These are phyloP conservation scores for Leucania comma DNA, from an alignment of 2,888 invertebrate species.

Conservation along the genomic window DNA sequence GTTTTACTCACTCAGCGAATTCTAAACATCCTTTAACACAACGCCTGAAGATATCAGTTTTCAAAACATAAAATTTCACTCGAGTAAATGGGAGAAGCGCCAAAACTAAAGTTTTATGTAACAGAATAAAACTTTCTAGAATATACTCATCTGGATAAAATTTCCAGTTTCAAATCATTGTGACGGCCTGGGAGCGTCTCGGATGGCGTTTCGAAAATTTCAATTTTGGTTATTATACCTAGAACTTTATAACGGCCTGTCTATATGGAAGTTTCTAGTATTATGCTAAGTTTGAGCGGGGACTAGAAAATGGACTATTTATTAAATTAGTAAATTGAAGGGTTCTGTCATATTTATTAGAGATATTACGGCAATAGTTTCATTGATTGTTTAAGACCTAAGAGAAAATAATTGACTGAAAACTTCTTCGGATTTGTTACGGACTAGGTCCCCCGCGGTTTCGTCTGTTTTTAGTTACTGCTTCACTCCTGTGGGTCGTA, in stretches of 20 bases:
- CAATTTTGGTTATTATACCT: constrained; percentile 47
- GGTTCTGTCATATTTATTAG: not conserved
- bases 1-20: constrained; percentile 33
- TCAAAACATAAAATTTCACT: constrained; percentile 69
- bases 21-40: constrained; percentile 39
- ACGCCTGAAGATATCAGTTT: constrained; percentile 54
- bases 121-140: constrained; percentile 65
- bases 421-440: too few relatives aligned
- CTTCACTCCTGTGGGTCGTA: too few relatives aligned
- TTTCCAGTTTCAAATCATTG: constrained; percentile 67
- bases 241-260: constrained; percentile 45
- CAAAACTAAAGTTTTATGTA: constrained; percentile 65
- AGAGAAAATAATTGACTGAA: too few relatives aligned
- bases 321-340: not conserved
- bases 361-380: not conserved
- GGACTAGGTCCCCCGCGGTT: too few relatives aligned
- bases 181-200: constrained; percentile 53
- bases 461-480: too few relatives aligned
- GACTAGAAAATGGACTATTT: not conserved
- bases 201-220: constrained; percentile 54
- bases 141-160: constrained; percentile 63
- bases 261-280: constrained; percentile 29
- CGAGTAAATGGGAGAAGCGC: constrained; percentile 63
- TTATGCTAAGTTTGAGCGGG: not conserved
- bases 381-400: not conserved